Conservation (phyloP, 2,113 vertebrate species). For the Notothenia rossii region DNA sequence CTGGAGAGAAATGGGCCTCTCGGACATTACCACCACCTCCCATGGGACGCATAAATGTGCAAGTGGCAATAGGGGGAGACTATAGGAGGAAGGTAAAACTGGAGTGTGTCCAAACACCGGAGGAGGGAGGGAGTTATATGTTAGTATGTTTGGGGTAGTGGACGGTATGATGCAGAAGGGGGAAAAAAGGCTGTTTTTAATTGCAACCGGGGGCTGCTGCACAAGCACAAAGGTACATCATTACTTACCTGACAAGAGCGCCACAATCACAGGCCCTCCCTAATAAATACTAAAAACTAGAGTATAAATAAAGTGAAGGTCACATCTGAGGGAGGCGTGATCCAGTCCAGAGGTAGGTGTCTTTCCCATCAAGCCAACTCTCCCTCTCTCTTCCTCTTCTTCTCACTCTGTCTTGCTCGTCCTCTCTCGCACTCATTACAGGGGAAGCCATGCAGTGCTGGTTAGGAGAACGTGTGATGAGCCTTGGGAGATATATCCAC, state of each 20-base stretch:
- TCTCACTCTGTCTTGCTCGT: conserved; percentile 55
- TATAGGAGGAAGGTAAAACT: conserved; percentile 52
- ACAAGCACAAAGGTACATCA: conserved; percentile 77
- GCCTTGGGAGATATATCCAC: conserved; percentile 83
- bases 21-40: conserved; percentile 81
- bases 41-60: conserved; percentile 79
- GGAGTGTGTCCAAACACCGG: conserved; percentile 57
- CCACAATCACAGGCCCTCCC: conserved; percentile 72
- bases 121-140: conserved; percentile 25
- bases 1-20: conserved; percentile 81
- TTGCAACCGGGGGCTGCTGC: conserved; percentile 67
- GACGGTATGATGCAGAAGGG: conserved; percentile 50
- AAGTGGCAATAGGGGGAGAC: conserved; percentile 66
- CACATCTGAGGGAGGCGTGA: conserved; percentile 75
- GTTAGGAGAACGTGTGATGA: conserved; percentile 80
- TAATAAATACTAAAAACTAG: conserved; percentile 77
- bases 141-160: conserved; percentile 28
- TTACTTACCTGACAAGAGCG: conserved; percentile 76
- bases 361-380: conserved; percentile 67
- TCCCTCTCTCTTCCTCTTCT: conserved; percentile 18
- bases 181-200: conserved; percentile 77
- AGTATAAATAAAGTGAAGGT: conserved; percentile 82
- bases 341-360: conserved; percentile 71
- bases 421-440: conserved; percentile 78
- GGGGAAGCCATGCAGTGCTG: conserved; percentile 78